phyloP scores from a whole-genome alignment of 2,113 vertebrate species.

The Myiozetetes cayanensis region DNA sequence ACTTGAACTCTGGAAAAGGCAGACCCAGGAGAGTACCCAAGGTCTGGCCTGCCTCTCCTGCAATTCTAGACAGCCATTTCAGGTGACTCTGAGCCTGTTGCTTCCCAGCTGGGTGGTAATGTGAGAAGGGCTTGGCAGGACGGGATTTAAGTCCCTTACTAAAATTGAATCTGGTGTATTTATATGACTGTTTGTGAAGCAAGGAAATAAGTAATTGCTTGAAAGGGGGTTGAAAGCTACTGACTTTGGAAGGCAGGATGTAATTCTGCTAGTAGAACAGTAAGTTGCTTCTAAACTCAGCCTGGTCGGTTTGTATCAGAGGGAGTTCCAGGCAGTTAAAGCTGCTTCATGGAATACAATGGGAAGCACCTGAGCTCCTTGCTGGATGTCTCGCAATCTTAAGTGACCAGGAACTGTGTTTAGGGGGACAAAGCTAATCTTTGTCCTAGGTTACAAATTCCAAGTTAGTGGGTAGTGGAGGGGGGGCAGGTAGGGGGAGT shows the following conservation, averaged over 20 bases:
- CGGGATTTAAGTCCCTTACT: background rate
- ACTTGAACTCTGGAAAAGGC: conserved; percentile 23
- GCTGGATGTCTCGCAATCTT: background rate
- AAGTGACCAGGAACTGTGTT: background rate
- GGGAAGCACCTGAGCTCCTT: background rate
- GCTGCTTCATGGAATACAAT: conserved; percentile 20
- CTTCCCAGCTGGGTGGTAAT: conserved; percentile 9
- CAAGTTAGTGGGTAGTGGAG: background rate
- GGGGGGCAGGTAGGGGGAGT: background rate
- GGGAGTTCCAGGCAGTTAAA: background rate
- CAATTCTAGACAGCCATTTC: background rate
- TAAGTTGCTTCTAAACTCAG: background rate
- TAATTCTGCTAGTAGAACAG: background rate
- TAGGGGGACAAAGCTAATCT: conserved; percentile 45
- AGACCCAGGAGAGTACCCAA: background rate
- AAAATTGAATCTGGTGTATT: background rate
- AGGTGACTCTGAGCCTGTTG: background rate
- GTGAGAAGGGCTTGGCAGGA: background rate
- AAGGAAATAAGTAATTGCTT: background rate
- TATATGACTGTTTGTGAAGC: background rate
- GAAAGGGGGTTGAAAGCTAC: background rate
- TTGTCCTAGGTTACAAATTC: conserved; percentile 34
- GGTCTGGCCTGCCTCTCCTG: background rate
- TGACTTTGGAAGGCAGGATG: background rate
- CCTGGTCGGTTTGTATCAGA: background rate